Conservation (phyloP, 2,797 vertebrate genomes). For the Chrysolophus pictus region DNA sequence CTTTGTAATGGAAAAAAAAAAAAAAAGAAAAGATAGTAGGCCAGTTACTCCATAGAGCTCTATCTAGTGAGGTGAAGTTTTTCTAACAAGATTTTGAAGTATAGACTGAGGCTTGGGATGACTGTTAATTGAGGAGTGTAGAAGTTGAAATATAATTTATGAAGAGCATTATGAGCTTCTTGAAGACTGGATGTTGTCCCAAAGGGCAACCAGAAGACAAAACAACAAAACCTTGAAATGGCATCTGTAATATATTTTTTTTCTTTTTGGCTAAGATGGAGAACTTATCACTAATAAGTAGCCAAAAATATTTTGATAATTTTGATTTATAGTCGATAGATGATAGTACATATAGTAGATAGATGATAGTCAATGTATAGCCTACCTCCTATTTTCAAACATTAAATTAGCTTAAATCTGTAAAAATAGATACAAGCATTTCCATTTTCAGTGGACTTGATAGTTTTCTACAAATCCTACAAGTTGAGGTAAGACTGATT, state of each 20-base stretch:
- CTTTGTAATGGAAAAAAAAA: not conserved
- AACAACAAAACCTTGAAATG: not conserved
- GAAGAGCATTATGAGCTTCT: not conserved
- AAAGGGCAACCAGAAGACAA: not conserved
- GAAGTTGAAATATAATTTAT: not conserved
- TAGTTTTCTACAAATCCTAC: not conserved
- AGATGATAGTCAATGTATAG: not conserved
- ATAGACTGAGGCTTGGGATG: not conserved
- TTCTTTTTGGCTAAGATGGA: not conserved
- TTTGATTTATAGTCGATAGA: not conserved
- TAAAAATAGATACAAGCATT: not conserved
- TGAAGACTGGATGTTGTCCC: not conserved
- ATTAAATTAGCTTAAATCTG: not conserved
- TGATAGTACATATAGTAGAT: no score
- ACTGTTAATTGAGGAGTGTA: not conserved
- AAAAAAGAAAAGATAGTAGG: not conserved
- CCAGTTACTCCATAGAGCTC: not conserved
- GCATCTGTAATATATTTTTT: not conserved
- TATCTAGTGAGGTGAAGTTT: not conserved
- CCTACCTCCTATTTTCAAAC: not conserved
- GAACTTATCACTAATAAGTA: not conserved
- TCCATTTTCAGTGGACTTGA: not conserved
- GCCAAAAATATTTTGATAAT: not conserved
- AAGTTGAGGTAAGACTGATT: not conserved
- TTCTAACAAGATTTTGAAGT: not conserved